phyloP scores from a whole-genome alignment of 2,888 invertebrate genomes.

The Metacarcinus magister region DNA sequence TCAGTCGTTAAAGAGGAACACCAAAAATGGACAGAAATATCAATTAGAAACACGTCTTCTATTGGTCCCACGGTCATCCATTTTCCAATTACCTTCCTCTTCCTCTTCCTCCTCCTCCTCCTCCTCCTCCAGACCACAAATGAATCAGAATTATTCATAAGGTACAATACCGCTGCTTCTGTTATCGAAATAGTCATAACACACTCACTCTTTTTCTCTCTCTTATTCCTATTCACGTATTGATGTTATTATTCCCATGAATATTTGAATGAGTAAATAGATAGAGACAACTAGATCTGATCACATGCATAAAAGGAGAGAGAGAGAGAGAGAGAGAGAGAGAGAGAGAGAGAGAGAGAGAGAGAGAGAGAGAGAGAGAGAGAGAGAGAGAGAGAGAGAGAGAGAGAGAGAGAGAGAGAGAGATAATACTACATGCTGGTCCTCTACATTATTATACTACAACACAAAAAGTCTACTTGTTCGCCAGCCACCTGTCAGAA shows the following conservation, averaged over 20 bases:
- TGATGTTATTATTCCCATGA: background rate
- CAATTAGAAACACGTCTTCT: conserved; percentile 11
- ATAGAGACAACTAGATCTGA: too few species aligned
- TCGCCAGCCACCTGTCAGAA: too few species aligned
- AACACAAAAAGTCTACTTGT: too few species aligned
- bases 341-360: background rate
- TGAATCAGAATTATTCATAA: background rate
- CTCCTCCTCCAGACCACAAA: conserved; percentile 29
- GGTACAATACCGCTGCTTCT: background rate
- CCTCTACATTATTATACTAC: too few species aligned
- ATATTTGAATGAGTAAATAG: background rate
- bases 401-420: too few species aligned
- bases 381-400: conserved; percentile 21
- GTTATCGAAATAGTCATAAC: background rate
- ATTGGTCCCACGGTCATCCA: background rate
- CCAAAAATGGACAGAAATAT: conserved; percentile 33
- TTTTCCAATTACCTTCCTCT: conserved; percentile 4
- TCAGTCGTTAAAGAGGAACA: background rate
- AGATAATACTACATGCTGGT: background rate
- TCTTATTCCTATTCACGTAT: background rate
- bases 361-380: background rate
- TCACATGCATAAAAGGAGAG: background rate
- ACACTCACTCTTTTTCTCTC: background rate
- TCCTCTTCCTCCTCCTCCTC: conserved; percentile 12
- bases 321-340: background rate